phyloP scores from a whole-genome alignment of 2,113 vertebrate species.

The Nasalis larvatus region DNA sequence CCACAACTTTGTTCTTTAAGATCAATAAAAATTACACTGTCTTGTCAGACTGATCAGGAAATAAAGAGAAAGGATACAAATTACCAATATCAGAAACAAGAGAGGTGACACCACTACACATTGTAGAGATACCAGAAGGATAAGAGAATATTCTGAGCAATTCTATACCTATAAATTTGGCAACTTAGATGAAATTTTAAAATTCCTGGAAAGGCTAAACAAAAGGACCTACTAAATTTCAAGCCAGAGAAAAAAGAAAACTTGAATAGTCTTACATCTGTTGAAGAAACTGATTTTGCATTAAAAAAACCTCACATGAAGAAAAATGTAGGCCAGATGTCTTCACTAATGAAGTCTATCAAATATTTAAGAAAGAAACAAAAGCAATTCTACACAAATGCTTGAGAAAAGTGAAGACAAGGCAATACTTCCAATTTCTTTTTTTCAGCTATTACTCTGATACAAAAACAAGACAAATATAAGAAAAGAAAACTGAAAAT shows the following conservation, averaged over 20 bases:
- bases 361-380: not conserved
- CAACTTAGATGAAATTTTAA: not conserved
- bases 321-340: not conserved
- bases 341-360: not conserved
- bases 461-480: not conserved
- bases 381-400: not conserved
- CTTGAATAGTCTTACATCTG: not conserved
- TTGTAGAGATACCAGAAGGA: not conserved
- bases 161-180: not conserved
- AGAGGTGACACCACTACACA: not conserved
- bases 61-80: not conserved
- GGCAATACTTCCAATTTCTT: not conserved
- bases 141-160: not conserved
- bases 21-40: not conserved
- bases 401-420: not conserved
- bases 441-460: not conserved
- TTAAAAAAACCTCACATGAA: not conserved
- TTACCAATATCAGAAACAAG: not conserved
- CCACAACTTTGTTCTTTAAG: not conserved
- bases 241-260: not conserved
- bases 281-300: not conserved
- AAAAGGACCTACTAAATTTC: not conserved
- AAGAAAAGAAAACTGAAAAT: not conserved
- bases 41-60: not conserved
- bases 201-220: not conserved